Conservation (phyloP, 2,797 vertebrate species). For the Anguilla marmorata region DNA sequence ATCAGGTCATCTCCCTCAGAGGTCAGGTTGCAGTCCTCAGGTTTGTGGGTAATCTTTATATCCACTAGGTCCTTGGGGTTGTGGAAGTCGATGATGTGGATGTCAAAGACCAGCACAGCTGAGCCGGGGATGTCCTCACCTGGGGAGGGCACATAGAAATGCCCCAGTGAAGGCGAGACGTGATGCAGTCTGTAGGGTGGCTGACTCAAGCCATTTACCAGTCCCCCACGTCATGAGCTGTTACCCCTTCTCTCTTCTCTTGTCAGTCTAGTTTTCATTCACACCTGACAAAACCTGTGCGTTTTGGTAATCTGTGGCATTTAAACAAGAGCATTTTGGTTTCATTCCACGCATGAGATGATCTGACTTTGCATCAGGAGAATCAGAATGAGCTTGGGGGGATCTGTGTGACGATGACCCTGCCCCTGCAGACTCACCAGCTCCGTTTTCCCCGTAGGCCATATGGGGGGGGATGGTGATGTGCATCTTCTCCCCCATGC, state of each 20-base stretch:
- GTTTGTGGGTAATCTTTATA: conserved; percentile 70
- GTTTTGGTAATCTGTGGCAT: not conserved
- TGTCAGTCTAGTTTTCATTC: not conserved
- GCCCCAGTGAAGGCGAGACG: not conserved
- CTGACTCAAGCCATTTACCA: not conserved
- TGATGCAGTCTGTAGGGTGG: not conserved
- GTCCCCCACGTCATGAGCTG: not conserved
- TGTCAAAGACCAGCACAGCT: conserved; percentile 85
- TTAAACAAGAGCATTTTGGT: not conserved
- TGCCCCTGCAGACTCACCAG: conserved; percentile 67
- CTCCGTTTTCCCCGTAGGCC: conserved; percentile 88
- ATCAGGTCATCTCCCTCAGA: conserved; percentile 78
- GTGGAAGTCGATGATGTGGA: conserved; percentile 93
- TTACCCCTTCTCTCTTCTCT: not conserved
- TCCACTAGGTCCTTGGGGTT: conserved; percentile 83
- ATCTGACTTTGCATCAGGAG: not conserved
- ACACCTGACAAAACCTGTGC: not conserved
- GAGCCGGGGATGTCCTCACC: conserved; percentile 88
- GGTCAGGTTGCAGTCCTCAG: conserved; percentile 80
- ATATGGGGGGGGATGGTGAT: conserved; percentile 86
- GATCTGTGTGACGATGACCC: not conserved
- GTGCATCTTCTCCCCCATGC: conserved; percentile 81
- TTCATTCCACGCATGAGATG: not conserved
- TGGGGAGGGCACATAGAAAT: conserved; percentile 49
- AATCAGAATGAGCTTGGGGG: not conserved